Evolutionary conservation across 2,888 invertebrate genomes (phyloP), one percentile per base, ranked within the genome.

Genomic region (Ceraclea dissimilis): DNA sequence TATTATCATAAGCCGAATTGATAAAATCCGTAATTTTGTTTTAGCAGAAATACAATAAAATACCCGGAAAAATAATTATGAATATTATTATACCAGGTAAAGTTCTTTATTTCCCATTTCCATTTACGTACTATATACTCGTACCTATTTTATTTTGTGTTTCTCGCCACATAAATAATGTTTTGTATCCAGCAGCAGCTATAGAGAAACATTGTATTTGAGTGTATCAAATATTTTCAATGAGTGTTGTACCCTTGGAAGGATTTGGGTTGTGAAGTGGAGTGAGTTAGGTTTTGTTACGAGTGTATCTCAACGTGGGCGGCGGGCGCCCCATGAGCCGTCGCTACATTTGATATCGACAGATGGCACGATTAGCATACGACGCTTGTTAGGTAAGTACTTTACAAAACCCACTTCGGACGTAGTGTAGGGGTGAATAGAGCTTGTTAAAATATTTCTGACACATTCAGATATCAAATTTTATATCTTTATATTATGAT

Each of bases 291-390:
- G 39, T 8, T 39, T 13, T n/a, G 16, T 39, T 13, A 11, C 31
- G 8, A n/a, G 31, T 6, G 39, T n/a, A 39, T 39, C 39, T 39
- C 39, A 39, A 26, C 26, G 26, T 26, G 26, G 26, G 39, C 13
- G 26, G 39, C 13, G 39, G 16, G 39, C 13, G 39, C 39, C 16
- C 39, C 16, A 39, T 39, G 39, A 39, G 39, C 13, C 39, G 16
- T 39, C 39, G 39, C 39, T 39, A 39, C 39, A 39, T 39, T 39
- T 39, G 39, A 39, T 39, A 39, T 39, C 39, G 39, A 39, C 39
- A 39, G 39, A 39, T 39, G 39, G 39, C 13, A 13, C 13, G 39
- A 39, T 39, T 39, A 39, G 39, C 39, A 39, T 39, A 39, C 39
- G 39, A 39, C 13, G 13, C 13, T 39, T n/a, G 39, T 39, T 13